phyloP scores from a whole-genome alignment of 2,797 vertebrate genomes.

The Heterohyrax brucei region DNA sequence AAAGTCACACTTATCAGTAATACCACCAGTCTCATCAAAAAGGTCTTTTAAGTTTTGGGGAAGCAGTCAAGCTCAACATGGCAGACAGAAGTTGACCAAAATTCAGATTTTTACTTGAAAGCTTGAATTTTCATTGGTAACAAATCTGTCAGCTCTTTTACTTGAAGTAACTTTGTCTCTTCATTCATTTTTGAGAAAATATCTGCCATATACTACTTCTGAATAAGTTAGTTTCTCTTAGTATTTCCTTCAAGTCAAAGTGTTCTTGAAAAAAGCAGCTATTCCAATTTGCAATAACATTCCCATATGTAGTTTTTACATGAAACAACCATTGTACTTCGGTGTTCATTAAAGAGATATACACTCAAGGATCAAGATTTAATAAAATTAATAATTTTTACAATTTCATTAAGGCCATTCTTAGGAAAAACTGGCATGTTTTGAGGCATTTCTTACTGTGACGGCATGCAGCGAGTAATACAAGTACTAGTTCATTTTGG shows the following conservation, averaged over 20 bases:
- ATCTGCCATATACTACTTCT: constrained; percentile 21
- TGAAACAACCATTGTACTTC: neutral
- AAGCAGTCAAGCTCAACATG: neutral
- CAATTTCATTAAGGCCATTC: neutral
- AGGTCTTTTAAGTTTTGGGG: neutral
- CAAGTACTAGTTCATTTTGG: neutral
- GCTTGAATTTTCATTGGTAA: constrained; percentile 25
- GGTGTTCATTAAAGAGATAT: neutral
- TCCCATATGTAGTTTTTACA: neutral
- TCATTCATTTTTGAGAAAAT: constrained; percentile 57
- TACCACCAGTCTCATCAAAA: constrained; percentile 25
- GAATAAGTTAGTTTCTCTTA: neutral
- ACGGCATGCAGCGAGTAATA: neutral
- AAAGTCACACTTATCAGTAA: neutral
- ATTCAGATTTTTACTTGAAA: constrained; percentile 47
- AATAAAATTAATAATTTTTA: constrained; percentile 12
- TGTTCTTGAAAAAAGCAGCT: constrained; percentile 11
- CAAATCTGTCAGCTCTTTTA: constrained; percentile 20
- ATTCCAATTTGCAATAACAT: neutral
- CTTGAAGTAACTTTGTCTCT: constrained; percentile 18
- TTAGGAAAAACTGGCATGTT: neutral
- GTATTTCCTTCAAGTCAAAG: constrained; percentile 28
- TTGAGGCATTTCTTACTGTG: neutral
- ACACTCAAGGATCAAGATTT: constrained; percentile 8
- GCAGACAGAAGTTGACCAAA: neutral